Base-by-base conservation (phyloP, 1,140 invertebrate species). In the Brachionus angularis region DNA sequence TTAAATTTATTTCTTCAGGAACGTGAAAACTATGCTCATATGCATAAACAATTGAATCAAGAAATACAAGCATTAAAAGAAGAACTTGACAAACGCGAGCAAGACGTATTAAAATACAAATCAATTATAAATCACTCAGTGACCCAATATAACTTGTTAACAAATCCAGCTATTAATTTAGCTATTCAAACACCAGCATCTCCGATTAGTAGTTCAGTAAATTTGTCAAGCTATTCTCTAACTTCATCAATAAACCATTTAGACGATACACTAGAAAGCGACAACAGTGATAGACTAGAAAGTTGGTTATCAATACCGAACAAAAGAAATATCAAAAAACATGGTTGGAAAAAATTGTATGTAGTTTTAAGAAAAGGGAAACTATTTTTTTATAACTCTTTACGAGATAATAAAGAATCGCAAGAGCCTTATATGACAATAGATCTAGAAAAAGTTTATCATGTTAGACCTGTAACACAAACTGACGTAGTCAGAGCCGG, bases 381-480 rank as follows among this genome's bases (percentile, higher is more conserved):
- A 82, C 94, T 98, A 64, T 91, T 97, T 49, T 98, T 98, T 83
- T 98, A 96, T 78, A 94, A 96, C 82, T 89, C 88, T 23, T 93
- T 96, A 12, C 36, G 31, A 81, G 89, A 85, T 76, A 92, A 96
- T 77, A 95, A 95, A 80, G 88, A 90, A 81, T 95, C 96, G 77
- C 89, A 91, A 10, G 91, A 94, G 85, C 93, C 94, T 14, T 87
- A 90, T 58, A 87, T 96, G 76, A 93, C 96, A 77, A 83, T 98
- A 74, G 94, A 97, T 86, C 86, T 98, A 76, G 93, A 89, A 90
- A 97, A 97, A 88, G 88, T 98, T 76, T 97, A 96, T 84, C 95
- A 98, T 84, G 95, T 98, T 72, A 87, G 95, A 75, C 90, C 92
- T 72, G 95, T 98, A 55, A 97, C 94, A 64, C 94, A 97, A 84